These are phyloP conservation scores for Arizona elegans DNA, from an alignment of 2,113 vertebrate species.

Conservation along the genomic window DNA sequence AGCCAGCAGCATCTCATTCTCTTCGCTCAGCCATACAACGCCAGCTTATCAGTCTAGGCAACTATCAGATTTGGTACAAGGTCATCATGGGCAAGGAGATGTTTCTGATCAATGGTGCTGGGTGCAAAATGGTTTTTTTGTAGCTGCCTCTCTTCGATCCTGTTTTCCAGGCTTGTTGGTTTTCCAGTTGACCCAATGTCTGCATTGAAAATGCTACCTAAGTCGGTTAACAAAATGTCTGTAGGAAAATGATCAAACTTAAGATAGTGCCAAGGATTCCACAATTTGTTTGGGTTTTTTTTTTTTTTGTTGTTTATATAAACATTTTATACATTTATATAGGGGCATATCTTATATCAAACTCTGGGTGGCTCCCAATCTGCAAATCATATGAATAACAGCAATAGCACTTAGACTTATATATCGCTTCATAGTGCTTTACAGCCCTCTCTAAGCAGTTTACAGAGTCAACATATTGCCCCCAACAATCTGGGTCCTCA, in stretches of 20 bases:
- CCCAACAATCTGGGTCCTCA: too few relatives aligned
- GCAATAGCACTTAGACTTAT: too few relatives aligned
- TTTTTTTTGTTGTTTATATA: too few relatives aligned
- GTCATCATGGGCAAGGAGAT: accelerated
- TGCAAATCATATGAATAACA: neutral
- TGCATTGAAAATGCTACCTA: too few relatives aligned
- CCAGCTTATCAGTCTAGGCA: neutral
- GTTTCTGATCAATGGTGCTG: neutral
- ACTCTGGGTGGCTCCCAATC: neutral
- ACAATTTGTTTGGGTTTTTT: neutral
- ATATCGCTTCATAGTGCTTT: too few relatives aligned
- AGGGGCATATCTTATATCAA: neutral
- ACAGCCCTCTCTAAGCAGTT: too few relatives aligned
- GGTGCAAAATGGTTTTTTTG: neutral
- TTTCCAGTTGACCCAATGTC: neutral
- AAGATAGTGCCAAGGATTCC: neutral
- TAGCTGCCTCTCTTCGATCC: neutral
- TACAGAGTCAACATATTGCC: too few relatives aligned
- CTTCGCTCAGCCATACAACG: accelerated
- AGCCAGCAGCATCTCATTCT: neutral
- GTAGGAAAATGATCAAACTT: neutral
- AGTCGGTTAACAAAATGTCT: neutral
- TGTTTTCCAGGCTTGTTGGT: neutral
- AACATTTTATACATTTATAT: too few relatives aligned
- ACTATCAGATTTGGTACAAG: neutral